These are phyloP conservation scores for Cyanistes caeruleus DNA, from an alignment of 2,113 vertebrate species.

Conservation along the genomic window DNA sequence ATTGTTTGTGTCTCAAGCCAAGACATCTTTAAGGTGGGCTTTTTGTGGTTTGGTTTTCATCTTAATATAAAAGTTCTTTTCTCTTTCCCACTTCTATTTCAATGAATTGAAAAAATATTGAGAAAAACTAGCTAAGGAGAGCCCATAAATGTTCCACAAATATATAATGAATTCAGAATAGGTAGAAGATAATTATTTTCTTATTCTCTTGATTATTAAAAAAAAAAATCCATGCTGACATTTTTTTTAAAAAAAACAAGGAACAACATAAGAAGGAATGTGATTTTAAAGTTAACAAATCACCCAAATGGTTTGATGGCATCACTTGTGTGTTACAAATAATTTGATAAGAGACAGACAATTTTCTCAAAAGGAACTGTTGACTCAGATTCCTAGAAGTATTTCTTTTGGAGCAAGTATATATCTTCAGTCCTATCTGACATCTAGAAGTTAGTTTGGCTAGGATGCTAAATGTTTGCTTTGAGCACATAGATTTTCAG, in stretches of 20 bases:
- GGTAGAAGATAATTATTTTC: not conserved
- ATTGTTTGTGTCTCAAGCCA: not conserved
- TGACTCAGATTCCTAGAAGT: not conserved
- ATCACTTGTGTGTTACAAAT: not conserved
- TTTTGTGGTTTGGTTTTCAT: not conserved
- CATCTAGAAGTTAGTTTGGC: not conserved
- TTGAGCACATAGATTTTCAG: not conserved
- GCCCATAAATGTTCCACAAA: not conserved
- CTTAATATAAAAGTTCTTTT: not conserved
- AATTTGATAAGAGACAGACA: not conserved
- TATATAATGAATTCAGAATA: not conserved
- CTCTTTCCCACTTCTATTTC: not conserved
- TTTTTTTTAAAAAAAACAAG: not conserved
- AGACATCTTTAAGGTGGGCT: accelerated
- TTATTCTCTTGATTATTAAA: not conserved
- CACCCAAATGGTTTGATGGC: not conserved
- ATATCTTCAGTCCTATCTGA: not conserved
- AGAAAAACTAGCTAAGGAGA: not conserved
- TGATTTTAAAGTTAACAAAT: not conserved
- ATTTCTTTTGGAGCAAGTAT: not conserved
- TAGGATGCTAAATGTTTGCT: not conserved
- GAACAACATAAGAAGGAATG: not conserved
- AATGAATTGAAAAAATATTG: not conserved
- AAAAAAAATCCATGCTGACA: not conserved
- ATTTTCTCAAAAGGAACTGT: not conserved